A percentile compares a stretch with the other conserved stretches of the same genome.
Conservation (phyloP, 2,888 invertebrate genomes). For the Melanostoma mellinum region DNA sequence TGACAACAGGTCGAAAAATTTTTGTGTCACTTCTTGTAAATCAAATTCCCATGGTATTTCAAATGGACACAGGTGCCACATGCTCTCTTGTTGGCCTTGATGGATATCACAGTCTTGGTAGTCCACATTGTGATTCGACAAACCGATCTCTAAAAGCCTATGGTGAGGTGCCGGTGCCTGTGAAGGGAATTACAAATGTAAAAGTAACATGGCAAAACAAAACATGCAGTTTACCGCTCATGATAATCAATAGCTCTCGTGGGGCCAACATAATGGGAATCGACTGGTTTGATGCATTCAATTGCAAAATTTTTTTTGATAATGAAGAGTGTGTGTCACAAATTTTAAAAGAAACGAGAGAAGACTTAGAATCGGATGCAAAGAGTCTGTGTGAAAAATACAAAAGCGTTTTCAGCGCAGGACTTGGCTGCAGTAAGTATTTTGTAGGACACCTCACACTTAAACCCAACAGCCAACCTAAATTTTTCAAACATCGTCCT, state of each 20-base stretch:
- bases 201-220: neutral
- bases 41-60: neutral
- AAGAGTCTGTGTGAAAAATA: no score
- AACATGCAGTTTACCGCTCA: conserved; percentile 19
- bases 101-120: conserved; percentile 8
- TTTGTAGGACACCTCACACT: neutral
- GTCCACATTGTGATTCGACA: conserved; percentile 6
- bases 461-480: conserved; percentile 43
- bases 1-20: neutral
- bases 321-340: no score
- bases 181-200: conserved; percentile 5
- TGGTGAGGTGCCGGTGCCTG: conserved; percentile 5
- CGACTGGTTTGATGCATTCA: conserved; percentile 25
- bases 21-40: neutral
- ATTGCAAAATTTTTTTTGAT: no score
- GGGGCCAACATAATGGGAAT: conserved; percentile 15
- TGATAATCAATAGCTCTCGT: neutral
- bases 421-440: conserved; percentile 8
- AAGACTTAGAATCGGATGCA: no score
- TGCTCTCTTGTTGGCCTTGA: conserved; percentile 8
- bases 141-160: conserved; percentile 2
- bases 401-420: conserved; percentile 5
- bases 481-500: conserved; percentile 45
- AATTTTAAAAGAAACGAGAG: neutral
- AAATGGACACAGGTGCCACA: conserved; percentile 12